phyloP scores from a whole-genome alignment of 2,888 invertebrate species.

The Agonopterix alstromeriana region DNA sequence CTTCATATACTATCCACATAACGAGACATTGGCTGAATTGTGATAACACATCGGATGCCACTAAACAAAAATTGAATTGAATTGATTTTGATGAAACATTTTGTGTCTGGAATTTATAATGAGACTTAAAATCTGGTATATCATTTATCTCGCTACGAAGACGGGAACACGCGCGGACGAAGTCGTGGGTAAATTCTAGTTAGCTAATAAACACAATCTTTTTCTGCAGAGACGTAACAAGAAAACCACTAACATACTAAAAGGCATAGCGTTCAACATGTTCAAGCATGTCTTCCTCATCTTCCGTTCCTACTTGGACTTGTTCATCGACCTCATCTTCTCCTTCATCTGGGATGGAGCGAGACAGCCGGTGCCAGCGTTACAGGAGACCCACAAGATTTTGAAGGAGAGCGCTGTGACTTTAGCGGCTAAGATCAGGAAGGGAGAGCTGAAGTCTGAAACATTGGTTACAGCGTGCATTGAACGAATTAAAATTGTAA shows the following conservation, averaged over 20 bases:
- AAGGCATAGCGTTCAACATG: slow-evolving; percentile 47
- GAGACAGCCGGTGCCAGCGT: slow-evolving; percentile 40
- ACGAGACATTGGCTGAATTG: too few species aligned
- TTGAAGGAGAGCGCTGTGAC: slow-evolving; percentile 79
- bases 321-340: slow-evolving; percentile 48
- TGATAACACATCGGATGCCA: too few species aligned
- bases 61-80: too few species aligned
- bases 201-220: too few species aligned
- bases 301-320: slow-evolving; percentile 47
- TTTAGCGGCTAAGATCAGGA: slow-evolving; percentile 81
- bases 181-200: too few species aligned
- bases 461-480: slow-evolving; percentile 85
- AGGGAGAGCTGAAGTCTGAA: slow-evolving; percentile 79
- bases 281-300: slow-evolving; percentile 42
- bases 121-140: too few species aligned
- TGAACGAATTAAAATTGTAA: slow-evolving; percentile 83
- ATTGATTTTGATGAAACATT: too few species aligned
- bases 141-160: too few species aligned
- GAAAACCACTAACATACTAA: slow-evolving; percentile 49
- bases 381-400: slow-evolving; percentile 47
- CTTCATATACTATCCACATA: too few species aligned
- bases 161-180: too few species aligned
- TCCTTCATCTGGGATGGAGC: slow-evolving; percentile 47
- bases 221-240: slow-evolving; percentile 30
- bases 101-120: too few species aligned